A percentile compares a stretch with the other conserved stretches of the same genome.
Conservation (phyloP, 2,797 vertebrate genomes). For the Urophycis tenuis region DNA sequence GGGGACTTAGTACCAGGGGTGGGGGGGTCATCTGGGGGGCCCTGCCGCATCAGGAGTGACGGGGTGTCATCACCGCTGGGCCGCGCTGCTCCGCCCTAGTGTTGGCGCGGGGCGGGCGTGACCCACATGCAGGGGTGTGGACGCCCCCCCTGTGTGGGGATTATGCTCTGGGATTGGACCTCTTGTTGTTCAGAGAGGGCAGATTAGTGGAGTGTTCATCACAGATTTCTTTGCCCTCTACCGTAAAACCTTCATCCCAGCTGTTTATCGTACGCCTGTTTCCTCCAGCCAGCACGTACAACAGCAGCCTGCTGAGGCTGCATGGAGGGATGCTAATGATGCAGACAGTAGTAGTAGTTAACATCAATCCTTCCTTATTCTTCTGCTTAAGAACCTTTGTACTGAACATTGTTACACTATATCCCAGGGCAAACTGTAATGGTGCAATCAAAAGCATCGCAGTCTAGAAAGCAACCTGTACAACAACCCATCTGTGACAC, state of each 20-base stretch:
- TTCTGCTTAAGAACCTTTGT: not conserved
- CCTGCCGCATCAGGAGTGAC: slow-evolving; percentile 8
- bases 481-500: not conserved
- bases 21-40: slow-evolving; percentile 31
- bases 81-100: slow-evolving; percentile 52
- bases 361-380: not conserved
- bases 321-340: slow-evolving; percentile 28
- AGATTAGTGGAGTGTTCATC: slow-evolving; percentile 57
- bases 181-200: slow-evolving; percentile 56
- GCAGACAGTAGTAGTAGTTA: not conserved
- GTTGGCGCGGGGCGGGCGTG: slow-evolving; percentile 40
- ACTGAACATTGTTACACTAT: not conserved
- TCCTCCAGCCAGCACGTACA: slow-evolving; percentile 23
- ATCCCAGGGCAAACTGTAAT: not conserved
- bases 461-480: not conserved
- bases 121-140: slow-evolving; percentile 52
- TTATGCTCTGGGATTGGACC: slow-evolving; percentile 47
- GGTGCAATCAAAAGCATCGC: not conserved
- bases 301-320: slow-evolving; percentile 15
- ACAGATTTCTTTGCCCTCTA: slow-evolving; percentile 28
- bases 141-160: slow-evolving; percentile 43
- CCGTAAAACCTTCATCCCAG: slow-evolving; percentile 25
- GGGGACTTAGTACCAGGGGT: slow-evolving; percentile 32
- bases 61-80: slow-evolving; percentile 56
- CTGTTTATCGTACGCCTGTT: slow-evolving; percentile 23